Evolutionary conservation across 1,140 invertebrate species (phyloP).

Genomic region (Lordiphosa mommai): DNA sequence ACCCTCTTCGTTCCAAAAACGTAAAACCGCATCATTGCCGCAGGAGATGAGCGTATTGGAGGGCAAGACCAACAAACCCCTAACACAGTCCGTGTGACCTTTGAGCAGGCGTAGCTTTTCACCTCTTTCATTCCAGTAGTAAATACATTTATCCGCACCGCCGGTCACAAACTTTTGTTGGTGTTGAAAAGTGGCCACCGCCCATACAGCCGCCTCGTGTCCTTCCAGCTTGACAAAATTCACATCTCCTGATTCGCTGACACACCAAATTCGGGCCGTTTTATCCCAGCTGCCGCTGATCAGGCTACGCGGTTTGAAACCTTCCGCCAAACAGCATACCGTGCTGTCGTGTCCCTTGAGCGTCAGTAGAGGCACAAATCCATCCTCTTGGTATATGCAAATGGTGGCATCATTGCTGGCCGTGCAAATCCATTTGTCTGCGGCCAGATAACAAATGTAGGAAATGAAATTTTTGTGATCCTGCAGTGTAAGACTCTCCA

Average conservation of each 20-base stretch:
- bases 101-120: conserved; percentile 74
- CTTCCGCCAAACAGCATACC: conserved; percentile 81
- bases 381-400: conserved; percentile 85
- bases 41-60: conserved; percentile 90
- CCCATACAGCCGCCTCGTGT: conserved; percentile 95
- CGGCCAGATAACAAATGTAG: conserved; percentile 87
- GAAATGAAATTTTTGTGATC: conserved; percentile 94
- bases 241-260: conserved; percentile 80
- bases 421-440: conserved; percentile 89
- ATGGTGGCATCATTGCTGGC: conserved; percentile 94
- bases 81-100: conserved; percentile 95
- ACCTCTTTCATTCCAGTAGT: conserved; percentile 87
- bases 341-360: conserved; percentile 91
- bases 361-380: conserved; percentile 83
- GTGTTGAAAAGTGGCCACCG: conserved; percentile 84
- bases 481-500: conserved; percentile 85
- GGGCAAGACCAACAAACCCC: conserved; percentile 86
- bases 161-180: conserved; percentile 87
- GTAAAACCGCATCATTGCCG: conserved; percentile 93
- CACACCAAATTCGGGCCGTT: conserved; percentile 90
- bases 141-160: conserved; percentile 94
- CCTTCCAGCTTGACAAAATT: conserved; percentile 84
- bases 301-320: conserved; percentile 79
- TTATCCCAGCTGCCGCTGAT: conserved; percentile 93
- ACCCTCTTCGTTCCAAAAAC: conserved; percentile 89